phyloP scores from a whole-genome alignment of 2,888 invertebrate species.

The Pterobdella sp. region DNA sequence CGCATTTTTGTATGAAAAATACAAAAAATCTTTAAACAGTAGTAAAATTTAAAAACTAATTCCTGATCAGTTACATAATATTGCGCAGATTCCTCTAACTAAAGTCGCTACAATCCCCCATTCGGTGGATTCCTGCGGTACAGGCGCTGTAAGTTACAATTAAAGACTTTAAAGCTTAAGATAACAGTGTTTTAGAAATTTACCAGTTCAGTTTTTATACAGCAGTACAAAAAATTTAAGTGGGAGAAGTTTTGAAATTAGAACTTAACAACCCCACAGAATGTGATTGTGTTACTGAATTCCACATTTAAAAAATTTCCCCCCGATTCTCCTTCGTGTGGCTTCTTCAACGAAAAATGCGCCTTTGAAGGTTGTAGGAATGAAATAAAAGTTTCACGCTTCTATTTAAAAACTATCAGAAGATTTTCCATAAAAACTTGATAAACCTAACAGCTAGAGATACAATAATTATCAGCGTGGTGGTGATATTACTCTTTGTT shows the following conservation, averaged over 20 bases:
- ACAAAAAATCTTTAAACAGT: too few relatives aligned
- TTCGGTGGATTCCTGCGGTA: not conserved
- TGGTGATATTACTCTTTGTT: not conserved
- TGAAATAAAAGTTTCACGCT: not conserved
- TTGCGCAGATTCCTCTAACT: not conserved
- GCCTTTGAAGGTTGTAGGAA: not conserved
- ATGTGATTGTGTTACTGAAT: not conserved
- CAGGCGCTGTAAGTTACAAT: not conserved
- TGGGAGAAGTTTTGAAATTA: too few relatives aligned
- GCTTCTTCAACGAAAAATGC: conserved; percentile 25
- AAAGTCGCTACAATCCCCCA: not conserved
- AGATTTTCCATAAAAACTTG: not conserved
- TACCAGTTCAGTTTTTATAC: too few relatives aligned
- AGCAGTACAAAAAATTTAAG: too few relatives aligned
- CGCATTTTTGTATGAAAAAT: too few relatives aligned
- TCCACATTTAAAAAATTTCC: conserved; percentile 11
- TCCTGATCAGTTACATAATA: too few relatives aligned
- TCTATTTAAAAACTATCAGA: not conserved
- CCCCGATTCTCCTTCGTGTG: conserved; percentile 20
- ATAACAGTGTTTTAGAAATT: too few relatives aligned
- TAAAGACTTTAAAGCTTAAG: too few relatives aligned
- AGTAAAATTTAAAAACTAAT: too few relatives aligned
- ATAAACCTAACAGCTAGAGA: not conserved
- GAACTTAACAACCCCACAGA: not conserved
- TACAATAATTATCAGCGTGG: not conserved